Evolutionary conservation across 2,797 vertebrate species (phyloP), one percentile per base, ranked within the genome.

Genomic region (Trachops cirrhosus): DNA sequence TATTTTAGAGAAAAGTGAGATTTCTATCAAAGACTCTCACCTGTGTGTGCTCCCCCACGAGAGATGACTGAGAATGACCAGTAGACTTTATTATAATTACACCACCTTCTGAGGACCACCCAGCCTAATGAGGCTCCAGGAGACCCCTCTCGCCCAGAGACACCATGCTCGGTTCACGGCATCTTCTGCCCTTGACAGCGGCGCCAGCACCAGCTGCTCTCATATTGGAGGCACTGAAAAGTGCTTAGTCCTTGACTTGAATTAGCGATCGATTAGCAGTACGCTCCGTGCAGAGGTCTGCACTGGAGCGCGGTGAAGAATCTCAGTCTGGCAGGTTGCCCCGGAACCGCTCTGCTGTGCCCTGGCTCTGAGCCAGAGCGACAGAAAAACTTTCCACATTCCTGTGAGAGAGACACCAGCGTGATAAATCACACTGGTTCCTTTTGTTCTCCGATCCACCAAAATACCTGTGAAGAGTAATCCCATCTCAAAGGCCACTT

Each of bases 211-310:
- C 75, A 90, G 71, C 41, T 79, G 44, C 92, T 88, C 37, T 94
- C 21, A 22, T 41, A 19, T 67, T 50, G 34, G 59, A 92, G 74
- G 39, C 50, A 46, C 75, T 88, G 84, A 91, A 64, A 96, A 83
- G 32, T 59, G 11, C 70, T 83, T 86, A 80, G 86, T 94, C 64
- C 48, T 96, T 88, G 52, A 26, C 89, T 85, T 94, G 92, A 85
- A 77, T 93, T 84, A 93, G 75, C 2, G 9, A 34, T 93, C 52
- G 16, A 75, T 77, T 86, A 44, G 29, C 57, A 34, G 44, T 94
- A 62, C 16, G 57, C 77, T 83, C 50, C 71, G 11, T 86, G 64
- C 3, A 0, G 78, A 83, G 32, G 24, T 82, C 86, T 88, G 41
- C 73, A 7, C 85, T 52, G 64, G 59, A 94, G n/a, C 37, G 2